Conservation (phyloP, 2,888 invertebrate genomes). For the Pheosia gnoma region DNA sequence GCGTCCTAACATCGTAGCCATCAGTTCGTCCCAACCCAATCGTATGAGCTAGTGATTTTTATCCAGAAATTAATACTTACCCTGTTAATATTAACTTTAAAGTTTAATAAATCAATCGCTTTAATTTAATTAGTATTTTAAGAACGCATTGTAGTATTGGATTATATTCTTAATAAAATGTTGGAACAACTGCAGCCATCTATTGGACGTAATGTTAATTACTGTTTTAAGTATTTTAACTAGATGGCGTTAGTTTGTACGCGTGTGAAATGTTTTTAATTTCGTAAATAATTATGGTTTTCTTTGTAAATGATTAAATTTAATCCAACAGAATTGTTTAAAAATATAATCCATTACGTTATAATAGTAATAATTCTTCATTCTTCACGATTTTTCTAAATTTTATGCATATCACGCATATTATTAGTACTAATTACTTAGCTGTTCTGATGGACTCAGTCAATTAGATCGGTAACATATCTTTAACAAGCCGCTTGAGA, state of each 20-base stretch:
- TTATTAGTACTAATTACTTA: constrained; percentile 43
- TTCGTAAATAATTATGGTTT: neutral
- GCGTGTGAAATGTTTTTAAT: neutral
- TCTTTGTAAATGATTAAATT: neutral
- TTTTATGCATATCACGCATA: constrained; percentile 75
- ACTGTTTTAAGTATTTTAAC: neutral
- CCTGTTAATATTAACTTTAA: constrained; percentile 50
- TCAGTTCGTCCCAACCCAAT: constrained; percentile 14
- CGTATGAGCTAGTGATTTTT: constrained; percentile 35
- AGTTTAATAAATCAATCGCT: constrained; percentile 63
- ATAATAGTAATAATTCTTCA: constrained; percentile 52
- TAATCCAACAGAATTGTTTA: constrained; percentile 14
- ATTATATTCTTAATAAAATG: constrained; percentile 49
- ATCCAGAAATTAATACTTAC: constrained; percentile 45
- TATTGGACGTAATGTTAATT: neutral
- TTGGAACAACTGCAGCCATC: neutral
- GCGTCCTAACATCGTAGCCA: neutral
- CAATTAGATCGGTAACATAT: constrained; percentile 69
- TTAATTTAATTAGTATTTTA: constrained; percentile 61
- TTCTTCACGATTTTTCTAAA: constrained; percentile 68
- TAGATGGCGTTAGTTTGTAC: neutral
- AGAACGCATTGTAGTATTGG: constrained; percentile 69
- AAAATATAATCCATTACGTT: constrained; percentile 65
- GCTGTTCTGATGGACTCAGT: constrained; percentile 66
- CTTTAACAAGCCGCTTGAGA: constrained; percentile 36